phyloP scores from a whole-genome alignment of 1,140 invertebrate genomes.

The Armadillidium nasatum region DNA sequence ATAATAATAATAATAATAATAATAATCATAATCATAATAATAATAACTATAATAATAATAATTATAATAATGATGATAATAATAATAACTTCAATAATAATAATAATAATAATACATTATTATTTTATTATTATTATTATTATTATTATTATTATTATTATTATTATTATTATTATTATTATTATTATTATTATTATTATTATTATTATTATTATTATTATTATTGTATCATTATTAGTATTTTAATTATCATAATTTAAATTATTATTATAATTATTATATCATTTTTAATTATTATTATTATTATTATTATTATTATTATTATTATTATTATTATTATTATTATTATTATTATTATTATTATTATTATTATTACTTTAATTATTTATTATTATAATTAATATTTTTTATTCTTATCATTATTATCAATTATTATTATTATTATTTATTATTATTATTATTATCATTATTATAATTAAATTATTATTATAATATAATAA shows the following conservation, averaged over 20 bases:
- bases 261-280: too few species aligned
- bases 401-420: background rate
- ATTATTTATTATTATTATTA: too few species aligned
- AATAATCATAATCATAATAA: constrained; percentile 4
- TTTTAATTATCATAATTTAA: too few species aligned
- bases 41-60: background rate
- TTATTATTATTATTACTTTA: too few species aligned
- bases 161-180: background rate
- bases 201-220: background rate
- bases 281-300: too few species aligned
- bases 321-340: background rate
- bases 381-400: too few species aligned
- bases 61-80: constrained; percentile 2
- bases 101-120: background rate
- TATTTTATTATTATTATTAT: background rate
- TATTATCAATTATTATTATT: background rate
- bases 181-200: background rate
- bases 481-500: too few species aligned
- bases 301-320: background rate
- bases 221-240: background rate
- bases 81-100: background rate
- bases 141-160: background rate
- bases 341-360: too few species aligned
- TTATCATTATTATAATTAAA: too few species aligned
- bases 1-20: constrained; percentile 10